Evolutionary conservation across 2,888 invertebrate species (phyloP), one percentile per base, ranked within the genome.

Genomic region (Andrena bucephala): DNA sequence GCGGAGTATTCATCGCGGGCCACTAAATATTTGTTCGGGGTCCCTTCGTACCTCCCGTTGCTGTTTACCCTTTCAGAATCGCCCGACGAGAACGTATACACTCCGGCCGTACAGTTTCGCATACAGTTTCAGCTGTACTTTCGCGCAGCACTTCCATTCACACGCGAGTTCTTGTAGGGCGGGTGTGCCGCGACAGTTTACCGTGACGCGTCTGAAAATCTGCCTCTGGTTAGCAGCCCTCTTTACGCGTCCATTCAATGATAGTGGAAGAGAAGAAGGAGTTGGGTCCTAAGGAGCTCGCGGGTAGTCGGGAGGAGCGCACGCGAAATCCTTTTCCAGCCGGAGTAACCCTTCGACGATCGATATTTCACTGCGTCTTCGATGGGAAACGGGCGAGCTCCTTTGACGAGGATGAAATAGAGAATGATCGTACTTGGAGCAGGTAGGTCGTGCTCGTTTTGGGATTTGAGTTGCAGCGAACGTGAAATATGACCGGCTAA

Each of bases 281-380:
- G 13, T 42, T 13, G 4, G 13, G 42, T 42, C 42, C 42, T 42
- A 42, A 42, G 4, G 4, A 42, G 42, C 42, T 65, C 48, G 42
- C 8, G 16, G 48, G 29, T 48, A 48, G 20, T 36, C 4, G n/a
- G 62, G 5, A 63, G n/a, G n/a, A n/a, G 62, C 10, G 13, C 62
- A 36, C 60, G 62, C 10, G 36, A 20, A 62, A 68, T 67, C 77
- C 78, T 42, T 57, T 48, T 48, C 52, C n/a, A 63, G 68, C 27
- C 13, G 48, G 20, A 7, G 24, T 57, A 52, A 66, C 42, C 42
- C 68, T 63, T 65, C 73, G 77, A 33, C 50, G 48, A 27, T 74
- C 75, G 75, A 74, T 65, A 48, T 48, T 13, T 24, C n/a, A 10
- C 24, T 1, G 42, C 69, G 67, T 31, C 13, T 31, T 20, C 24